Base-by-base conservation (phyloP, 2,888 invertebrate genomes). In the Phengaris arion region DNA sequence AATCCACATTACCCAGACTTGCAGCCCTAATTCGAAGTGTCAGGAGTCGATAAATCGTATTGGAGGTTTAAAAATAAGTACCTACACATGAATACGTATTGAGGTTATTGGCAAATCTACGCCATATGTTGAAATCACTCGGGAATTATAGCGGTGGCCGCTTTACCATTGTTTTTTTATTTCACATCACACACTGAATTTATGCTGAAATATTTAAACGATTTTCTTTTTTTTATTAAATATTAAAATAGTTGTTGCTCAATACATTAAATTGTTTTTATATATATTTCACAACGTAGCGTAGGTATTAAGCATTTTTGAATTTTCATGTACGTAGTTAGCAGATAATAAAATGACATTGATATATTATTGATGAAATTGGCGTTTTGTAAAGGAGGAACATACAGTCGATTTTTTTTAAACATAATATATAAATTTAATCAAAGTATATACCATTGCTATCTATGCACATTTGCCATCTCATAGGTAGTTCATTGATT, bases 61-160 rank as follows among this genome's bases (percentile, higher is more conserved):
- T 68, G 75, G 78, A 76, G 75, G 75, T 76, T 74, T 75, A 77
- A 79, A 77, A 79, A 79, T 76, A 77, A 77, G 78, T 75, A 74
- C 64, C 45, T 64, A 35, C 74, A 74, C 74, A 78, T 79, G 76
- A 76, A 78, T 79, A 78, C 77, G 76, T 70, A 78, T 79, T 72
- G 78, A 76, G 79, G 78, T 77, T 78, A 76, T 78, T 79, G 77
- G 76, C 77, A 77, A 77, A 79, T 77, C 73, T 77, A 75, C 76
- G 74, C 69, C 68, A 64, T 77, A 75, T 79, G 79, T 78, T 75
- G 79, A 75, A 79, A 79, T 76, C 64, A 22, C 74, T 76, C 69
- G 35, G 57, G 52, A 74, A 76, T 74, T 64, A 57, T 59, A 52
- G 70, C 57, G 68, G 8, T 69, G 69, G 69, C 75, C 75, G 75